These are phyloP conservation scores for Tokudaia muenninki DNA, from an alignment of 2,797 vertebrate species.

Conservation along the genomic window DNA sequence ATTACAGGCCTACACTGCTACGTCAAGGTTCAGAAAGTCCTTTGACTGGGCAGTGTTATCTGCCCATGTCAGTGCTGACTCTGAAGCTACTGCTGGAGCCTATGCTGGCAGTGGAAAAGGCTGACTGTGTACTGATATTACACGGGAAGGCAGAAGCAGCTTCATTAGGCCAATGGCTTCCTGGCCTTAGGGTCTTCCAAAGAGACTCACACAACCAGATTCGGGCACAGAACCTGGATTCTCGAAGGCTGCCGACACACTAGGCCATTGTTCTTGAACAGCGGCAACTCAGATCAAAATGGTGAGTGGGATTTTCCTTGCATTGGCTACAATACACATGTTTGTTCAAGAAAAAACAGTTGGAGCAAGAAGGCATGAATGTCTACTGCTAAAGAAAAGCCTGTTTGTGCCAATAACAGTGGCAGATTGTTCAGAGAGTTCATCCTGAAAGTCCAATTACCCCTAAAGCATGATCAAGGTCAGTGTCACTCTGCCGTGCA, in stretches of 20 bases:
- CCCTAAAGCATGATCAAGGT: conserved; percentile 80
- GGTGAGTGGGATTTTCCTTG: conserved; percentile 89
- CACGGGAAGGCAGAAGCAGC: conserved; percentile 73
- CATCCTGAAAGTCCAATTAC: conserved; percentile 86
- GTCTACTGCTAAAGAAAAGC: conserved; percentile 89
- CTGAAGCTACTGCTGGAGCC: not conserved
- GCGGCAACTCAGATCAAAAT: conserved; percentile 86
- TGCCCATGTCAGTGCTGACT: not conserved
- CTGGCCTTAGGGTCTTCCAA: conserved; percentile 83
- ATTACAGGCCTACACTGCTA: not conserved
- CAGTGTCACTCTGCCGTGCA: conserved; percentile 77
- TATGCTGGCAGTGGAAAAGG: not conserved
- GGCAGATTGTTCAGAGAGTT: conserved; percentile 87
- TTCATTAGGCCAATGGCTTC: conserved; percentile 77
- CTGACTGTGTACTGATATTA: conserved; percentile 47
- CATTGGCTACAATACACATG: conserved; percentile 90
- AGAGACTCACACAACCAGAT: conserved; percentile 83
- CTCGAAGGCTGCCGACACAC: conserved; percentile 81
- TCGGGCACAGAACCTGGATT: conserved; percentile 79
- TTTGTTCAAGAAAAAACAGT: conserved; percentile 90
- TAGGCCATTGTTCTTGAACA: conserved; percentile 87
- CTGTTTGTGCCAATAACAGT: conserved; percentile 87
- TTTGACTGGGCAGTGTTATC: conserved; percentile 1
- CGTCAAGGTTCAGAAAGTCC: not conserved
- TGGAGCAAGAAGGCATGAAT: conserved; percentile 89